Evolutionary conservation across 2,113 vertebrate genomes (phyloP).

Genomic region (Notarius lentiginosus): DNA sequence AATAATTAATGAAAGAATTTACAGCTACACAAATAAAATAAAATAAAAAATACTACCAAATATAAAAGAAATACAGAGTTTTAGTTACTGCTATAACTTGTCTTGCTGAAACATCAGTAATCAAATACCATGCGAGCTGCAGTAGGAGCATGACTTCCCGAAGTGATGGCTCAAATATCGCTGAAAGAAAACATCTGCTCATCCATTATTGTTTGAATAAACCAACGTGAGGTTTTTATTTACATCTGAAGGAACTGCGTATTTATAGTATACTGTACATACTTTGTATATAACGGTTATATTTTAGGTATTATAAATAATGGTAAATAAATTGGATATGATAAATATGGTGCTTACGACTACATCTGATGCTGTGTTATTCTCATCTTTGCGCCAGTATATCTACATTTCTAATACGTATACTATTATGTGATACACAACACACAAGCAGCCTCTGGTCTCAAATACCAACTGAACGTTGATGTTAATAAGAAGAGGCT

Average conservation of each 20-base stretch:
- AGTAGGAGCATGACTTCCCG: background rate
- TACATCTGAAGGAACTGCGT: background rate
- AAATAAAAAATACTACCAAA: background rate
- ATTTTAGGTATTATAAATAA: background rate
- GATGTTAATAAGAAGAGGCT: constrained; percentile 36
- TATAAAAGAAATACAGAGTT: background rate
- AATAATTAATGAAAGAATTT: background rate
- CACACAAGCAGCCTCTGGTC: constrained; percentile 8
- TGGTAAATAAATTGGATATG: no score
- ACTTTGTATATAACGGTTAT: background rate
- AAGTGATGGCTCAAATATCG: background rate
- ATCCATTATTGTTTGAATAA: background rate
- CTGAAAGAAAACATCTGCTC: background rate
- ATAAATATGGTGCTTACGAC: background rate
- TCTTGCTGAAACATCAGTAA: background rate
- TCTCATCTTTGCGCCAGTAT: background rate
- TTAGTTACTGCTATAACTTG: background rate
- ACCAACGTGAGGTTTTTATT: background rate
- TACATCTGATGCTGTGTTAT: background rate
- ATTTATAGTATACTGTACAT: background rate
- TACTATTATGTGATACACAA: background rate
- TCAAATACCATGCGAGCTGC: background rate
- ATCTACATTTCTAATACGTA: background rate
- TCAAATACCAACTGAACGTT: constrained; percentile 20
- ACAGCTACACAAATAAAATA: background rate